phyloP scores from a whole-genome alignment of 1,140 invertebrate genomes.

The Drosophila varians region DNA sequence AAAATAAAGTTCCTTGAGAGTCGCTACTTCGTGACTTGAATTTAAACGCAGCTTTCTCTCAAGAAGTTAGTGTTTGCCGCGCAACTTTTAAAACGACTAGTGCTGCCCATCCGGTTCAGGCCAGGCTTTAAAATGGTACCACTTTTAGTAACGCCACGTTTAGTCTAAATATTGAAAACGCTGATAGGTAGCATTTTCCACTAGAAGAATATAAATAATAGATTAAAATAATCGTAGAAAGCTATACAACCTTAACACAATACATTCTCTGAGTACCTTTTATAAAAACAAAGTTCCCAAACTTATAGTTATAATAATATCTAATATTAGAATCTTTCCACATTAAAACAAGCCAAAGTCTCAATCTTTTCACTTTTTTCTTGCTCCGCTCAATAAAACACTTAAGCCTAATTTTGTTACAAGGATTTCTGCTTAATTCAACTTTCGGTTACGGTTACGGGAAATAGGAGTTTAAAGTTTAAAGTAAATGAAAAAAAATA shows the following conservation, averaged over 20 bases:
- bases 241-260: too few species aligned
- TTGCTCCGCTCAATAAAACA: constrained; percentile 70
- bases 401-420: constrained; percentile 73
- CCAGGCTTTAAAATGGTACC: too few species aligned
- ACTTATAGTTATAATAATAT: too few species aligned
- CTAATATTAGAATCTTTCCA: neutral
- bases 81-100: neutral
- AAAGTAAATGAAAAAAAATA: neutral
- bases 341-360: constrained; percentile 20
- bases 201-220: too few species aligned
- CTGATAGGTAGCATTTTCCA: neutral
- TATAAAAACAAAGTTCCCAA: too few species aligned
- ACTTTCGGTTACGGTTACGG: constrained; percentile 6
- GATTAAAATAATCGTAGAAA: too few species aligned
- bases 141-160: neutral
- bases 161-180: neutral
- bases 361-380: constrained; percentile 51
- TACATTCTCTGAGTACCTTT: too few species aligned
- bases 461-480: constrained; percentile 17
- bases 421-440: constrained; percentile 30
- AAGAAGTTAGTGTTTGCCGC: neutral
- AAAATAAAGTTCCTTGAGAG: neutral
- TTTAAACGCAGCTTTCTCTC: neutral
- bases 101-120: neutral
- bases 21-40: neutral